These are phyloP conservation scores for Oryzias melastigma DNA, from an alignment of 2,113 vertebrate species.

Conservation along the genomic window DNA sequence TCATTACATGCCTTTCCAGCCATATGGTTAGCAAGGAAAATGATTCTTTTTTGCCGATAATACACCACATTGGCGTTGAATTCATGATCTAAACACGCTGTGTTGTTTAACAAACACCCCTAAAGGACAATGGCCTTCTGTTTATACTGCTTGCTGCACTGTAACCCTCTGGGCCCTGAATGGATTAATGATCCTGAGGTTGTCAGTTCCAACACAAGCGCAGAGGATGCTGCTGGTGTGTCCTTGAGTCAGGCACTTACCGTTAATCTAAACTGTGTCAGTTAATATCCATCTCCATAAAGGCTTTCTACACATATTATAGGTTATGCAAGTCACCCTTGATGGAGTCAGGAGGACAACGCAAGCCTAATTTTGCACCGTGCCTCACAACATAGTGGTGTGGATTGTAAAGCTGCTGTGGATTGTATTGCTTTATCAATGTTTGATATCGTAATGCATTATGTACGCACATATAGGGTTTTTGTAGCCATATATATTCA, in stretches of 20 bases:
- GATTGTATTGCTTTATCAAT: slow-evolving; percentile 47
- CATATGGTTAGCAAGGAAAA: slow-evolving; percentile 57
- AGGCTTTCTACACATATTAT: slow-evolving; percentile 52
- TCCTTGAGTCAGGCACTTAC: slow-evolving; percentile 65
- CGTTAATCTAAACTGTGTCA: slow-evolving; percentile 59
- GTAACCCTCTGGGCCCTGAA: slow-evolving; percentile 52
- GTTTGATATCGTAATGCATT: slow-evolving; percentile 34
- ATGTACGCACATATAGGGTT: neutral
- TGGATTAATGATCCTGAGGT: slow-evolving; percentile 67
- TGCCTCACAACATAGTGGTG: slow-evolving; percentile 18
- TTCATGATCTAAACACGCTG: slow-evolving; percentile 42
- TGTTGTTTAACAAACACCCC: slow-evolving; percentile 49
- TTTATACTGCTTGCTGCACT: slow-evolving; percentile 57
- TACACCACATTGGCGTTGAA: slow-evolving; percentile 41
- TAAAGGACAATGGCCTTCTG: slow-evolving; percentile 59
- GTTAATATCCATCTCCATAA: slow-evolving; percentile 71
- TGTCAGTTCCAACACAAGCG: slow-evolving; percentile 61
- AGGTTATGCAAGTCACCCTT: slow-evolving; percentile 61
- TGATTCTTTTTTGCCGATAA: slow-evolving; percentile 44
- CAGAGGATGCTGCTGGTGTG: slow-evolving; percentile 56
- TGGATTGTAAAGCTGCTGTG: slow-evolving; percentile 42
- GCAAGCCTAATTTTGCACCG: slow-evolving; percentile 19
- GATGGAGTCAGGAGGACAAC: slow-evolving; percentile 51
- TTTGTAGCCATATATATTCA: slow-evolving; percentile 19
- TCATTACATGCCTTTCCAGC: slow-evolving; percentile 57